phyloP scores from a whole-genome alignment of 2,797 vertebrate genomes.

The Hirundo rustica region DNA sequence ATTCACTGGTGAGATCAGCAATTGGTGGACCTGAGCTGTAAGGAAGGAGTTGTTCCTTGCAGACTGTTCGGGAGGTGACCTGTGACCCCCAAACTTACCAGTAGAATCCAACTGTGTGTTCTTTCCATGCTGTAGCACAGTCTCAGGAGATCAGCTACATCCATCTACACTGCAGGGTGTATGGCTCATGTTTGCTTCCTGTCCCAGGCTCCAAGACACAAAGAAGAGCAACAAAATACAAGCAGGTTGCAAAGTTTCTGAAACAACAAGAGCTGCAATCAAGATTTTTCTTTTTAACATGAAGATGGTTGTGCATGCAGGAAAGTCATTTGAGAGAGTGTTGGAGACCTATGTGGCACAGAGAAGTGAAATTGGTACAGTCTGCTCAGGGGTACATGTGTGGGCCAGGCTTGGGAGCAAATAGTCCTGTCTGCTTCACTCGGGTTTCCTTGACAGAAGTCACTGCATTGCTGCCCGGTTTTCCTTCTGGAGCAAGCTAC shows the following conservation, averaged over 20 bases:
- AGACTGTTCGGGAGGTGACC: neutral
- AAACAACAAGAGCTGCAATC: neutral
- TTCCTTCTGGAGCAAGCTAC: neutral
- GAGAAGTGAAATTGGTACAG: neutral
- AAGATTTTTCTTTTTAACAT: neutral
- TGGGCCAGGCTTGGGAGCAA: neutral
- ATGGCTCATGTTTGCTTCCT: neutral
- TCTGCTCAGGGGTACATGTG: accelerated
- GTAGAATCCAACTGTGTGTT: accelerated
- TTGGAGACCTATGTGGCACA: neutral
- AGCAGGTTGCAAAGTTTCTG: neutral
- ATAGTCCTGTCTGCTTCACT: neutral
- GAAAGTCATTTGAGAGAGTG: neutral
- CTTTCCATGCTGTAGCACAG: neutral
- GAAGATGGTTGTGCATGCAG: neutral
- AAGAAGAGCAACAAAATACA: neutral
- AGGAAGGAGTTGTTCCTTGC: neutral
- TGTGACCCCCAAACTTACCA: neutral
- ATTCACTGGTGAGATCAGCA: neutral
- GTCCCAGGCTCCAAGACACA: neutral
- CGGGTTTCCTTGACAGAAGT: neutral
- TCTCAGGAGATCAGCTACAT: neutral
- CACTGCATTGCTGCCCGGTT: neutral
- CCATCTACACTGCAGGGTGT: neutral
- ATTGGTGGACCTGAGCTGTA: neutral